Evolutionary conservation across 2,797 vertebrate genomes (phyloP).

Genomic region (Falco columbarius): DNA sequence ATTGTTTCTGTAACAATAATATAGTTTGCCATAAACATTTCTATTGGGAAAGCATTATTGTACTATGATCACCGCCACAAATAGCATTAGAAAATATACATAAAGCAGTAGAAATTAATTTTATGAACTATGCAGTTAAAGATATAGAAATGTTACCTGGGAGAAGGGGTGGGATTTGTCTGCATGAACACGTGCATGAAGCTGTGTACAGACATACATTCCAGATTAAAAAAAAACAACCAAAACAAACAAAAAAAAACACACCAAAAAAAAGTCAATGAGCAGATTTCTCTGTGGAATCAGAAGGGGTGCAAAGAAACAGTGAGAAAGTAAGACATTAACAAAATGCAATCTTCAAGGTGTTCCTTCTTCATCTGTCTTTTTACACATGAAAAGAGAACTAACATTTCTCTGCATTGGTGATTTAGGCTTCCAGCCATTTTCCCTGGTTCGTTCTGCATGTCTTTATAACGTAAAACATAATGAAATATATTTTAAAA

Average conservation of each 20-base stretch:
- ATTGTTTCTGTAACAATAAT: conserved; percentile 48
- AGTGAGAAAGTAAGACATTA: background rate
- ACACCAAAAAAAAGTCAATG: background rate
- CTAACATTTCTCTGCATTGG: background rate
- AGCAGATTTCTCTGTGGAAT: background rate
- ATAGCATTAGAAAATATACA: background rate
- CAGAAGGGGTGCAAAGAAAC: background rate
- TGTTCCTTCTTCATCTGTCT: background rate
- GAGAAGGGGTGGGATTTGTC: background rate
- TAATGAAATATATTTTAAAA: background rate
- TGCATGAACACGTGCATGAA: background rate
- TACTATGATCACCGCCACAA: conserved; percentile 16
- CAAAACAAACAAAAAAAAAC: background rate
- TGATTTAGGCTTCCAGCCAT: background rate
- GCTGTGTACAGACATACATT: background rate
- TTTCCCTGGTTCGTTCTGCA: background rate
- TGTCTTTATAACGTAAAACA: background rate
- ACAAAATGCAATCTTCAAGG: background rate
- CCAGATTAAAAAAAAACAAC: background rate
- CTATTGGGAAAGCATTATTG: conserved; percentile 4
- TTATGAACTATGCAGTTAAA: background rate
- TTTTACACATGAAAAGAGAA: background rate
- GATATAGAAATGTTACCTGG: background rate
- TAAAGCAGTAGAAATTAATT: conserved; percentile 1
- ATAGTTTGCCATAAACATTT: conserved; percentile 33